Percentiles rank a stretch among this genome's conserved stretches.
phyloP scores from a whole-genome alignment of 1,140 invertebrate genomes.

The Elymnias hypermnestra region DNA sequence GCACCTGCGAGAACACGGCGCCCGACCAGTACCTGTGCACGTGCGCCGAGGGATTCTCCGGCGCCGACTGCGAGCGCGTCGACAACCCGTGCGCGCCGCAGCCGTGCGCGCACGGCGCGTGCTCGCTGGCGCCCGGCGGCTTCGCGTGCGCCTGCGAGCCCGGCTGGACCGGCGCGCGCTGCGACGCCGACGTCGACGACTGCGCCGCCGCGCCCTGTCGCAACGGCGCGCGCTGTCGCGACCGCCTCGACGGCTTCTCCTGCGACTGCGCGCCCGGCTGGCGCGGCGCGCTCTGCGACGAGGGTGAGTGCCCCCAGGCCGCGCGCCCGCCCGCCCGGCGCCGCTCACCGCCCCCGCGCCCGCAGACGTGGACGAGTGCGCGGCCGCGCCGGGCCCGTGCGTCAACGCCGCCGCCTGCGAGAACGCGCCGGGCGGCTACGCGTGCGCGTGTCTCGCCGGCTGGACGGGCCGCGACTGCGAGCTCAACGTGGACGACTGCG shows the following conservation, averaged over 20 bases:
- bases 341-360: background rate
- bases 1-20: conserved; percentile 95
- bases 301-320: conserved; percentile 33
- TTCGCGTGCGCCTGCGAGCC: conserved; percentile 89
- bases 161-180: conserved; percentile 90
- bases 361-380: conserved; percentile 82
- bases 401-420: conserved; percentile 88
- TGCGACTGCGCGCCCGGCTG: conserved; percentile 74
- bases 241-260: conserved; percentile 80
- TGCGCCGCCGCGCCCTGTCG: conserved; percentile 89
- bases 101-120: conserved; percentile 92
- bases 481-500: conserved; percentile 92
- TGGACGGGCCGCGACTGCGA: conserved; percentile 93
- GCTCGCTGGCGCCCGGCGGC: conserved; percentile 70
- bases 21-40: conserved; percentile 94
- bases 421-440: conserved; percentile 89
- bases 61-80: conserved; percentile 92
- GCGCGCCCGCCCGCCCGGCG: too few relatives aligned
- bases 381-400: conserved; percentile 78
- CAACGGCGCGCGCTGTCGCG: conserved; percentile 89
- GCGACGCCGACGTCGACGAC: conserved; percentile 76
- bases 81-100: conserved; percentile 93
- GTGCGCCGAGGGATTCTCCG: conserved; percentile 94
- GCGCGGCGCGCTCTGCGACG: conserved; percentile 46
- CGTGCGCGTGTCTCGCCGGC: conserved; percentile 87